Evolutionary conservation across 2,888 invertebrate genomes (phyloP), one percentile per base, ranked within the genome.

Genomic region (Dasypogon diadema): DNA sequence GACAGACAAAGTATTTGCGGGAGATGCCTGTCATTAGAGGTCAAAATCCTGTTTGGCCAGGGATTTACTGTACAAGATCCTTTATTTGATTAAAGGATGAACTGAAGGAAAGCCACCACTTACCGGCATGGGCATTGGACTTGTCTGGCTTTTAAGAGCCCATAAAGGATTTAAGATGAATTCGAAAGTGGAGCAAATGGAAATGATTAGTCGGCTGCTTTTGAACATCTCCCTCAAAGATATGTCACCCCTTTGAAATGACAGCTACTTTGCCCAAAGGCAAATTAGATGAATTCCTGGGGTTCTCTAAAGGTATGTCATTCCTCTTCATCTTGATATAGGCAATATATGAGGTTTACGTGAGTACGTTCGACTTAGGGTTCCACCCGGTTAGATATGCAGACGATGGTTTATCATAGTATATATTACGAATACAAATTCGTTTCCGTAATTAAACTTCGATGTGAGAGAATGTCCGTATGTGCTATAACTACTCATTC

Each of bases 21-120:
- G 14, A 34, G 55, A 55, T 42, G 54, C 73, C 55, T 56, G 56
- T 73, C 73, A 73, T 73, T 73, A 73, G 55, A 73, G 73, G 73
- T 73, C 73, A 73, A 73, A 73, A 73, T 73, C 73, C 73, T 73
- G 56, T 73, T 56, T 55, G 54, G 73, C 37, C 42, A 73, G 37
- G 73, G 73, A 73, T 55, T 73, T 73, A 42, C 73, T 55, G 16
- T 55, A 37, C n/a, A 24, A 73, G 24, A 73, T 73, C 55, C 73
- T 55, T 42, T 73, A 55, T 73, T 73, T 73, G 73, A 73, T 73
- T 54, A 55, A 73, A 73, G 55, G 73, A 73, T 70, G 70, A 70
- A 54, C 70, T 51, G 18, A 70, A 54, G 54, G 70, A 54, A 70
- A 70, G 51, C 54, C 54, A 70, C 51, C 54, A 54, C 51, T 54